Conservation (phyloP, 2,888 invertebrate genomes). For the Poecilobothrus nobilitatus region DNA sequence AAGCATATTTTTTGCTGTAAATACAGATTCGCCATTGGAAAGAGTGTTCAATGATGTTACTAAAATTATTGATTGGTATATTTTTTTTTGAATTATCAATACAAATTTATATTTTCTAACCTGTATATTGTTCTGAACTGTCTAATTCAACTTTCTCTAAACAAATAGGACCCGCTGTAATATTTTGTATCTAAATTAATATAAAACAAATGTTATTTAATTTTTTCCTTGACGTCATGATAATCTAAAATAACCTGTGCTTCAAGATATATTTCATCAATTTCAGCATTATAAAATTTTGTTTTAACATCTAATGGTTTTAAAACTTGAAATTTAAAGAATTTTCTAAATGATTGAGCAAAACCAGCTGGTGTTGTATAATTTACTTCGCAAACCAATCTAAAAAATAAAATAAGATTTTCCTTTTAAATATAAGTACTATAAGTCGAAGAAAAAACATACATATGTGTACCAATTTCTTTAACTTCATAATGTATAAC, state of each 20-base stretch:
- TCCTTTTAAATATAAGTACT: background rate
- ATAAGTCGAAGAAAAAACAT: conserved; percentile 36
- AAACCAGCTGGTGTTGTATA: conserved; percentile 71
- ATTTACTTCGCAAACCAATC: conserved; percentile 91
- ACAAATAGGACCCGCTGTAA: conserved; percentile 85
- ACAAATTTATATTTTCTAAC: conserved; percentile 34
- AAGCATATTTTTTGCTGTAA: conserved; percentile 69
- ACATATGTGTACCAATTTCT: conserved; percentile 97
- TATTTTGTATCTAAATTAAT: conserved; percentile 70
- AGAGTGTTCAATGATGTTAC: conserved; percentile 66
- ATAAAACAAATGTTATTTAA: background rate
- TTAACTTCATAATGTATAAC: conserved; percentile 99
- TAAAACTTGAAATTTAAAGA: conserved; percentile 95
- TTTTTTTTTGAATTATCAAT: background rate
- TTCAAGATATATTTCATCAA: conserved; percentile 65
- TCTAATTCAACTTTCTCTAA: conserved; percentile 91
- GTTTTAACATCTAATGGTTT: conserved; percentile 98
- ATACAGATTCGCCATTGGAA: conserved; percentile 59
- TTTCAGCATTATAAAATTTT: conserved; percentile 92
- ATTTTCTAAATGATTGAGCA: conserved; percentile 83
- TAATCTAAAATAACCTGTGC: conserved; percentile 48
- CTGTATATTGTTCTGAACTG: conserved; percentile 79
- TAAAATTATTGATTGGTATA: conserved; percentile 23
- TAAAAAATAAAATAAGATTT: conserved; percentile 41
- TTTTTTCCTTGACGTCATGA: too few species aligned